Base-by-base conservation (phyloP, 2,888 invertebrate genomes). In the Barypeithes pellucidus region DNA sequence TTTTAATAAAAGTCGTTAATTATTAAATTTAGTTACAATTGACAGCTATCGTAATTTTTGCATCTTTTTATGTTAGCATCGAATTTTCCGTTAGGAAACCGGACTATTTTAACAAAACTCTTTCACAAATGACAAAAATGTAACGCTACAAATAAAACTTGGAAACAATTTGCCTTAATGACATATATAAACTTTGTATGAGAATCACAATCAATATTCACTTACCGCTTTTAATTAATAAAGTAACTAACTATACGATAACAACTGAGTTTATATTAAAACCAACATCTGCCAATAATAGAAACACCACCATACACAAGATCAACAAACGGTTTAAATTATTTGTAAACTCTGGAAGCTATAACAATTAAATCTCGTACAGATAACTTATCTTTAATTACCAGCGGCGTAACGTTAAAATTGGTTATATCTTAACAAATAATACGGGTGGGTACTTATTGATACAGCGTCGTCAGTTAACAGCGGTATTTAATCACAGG, bases 341-440 rank as follows among this genome's bases (percentile, higher is more conserved):
- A 41, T 59, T 61, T 62, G 52, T 72, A 52, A 73, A 73, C 67
- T 43, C 67, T 65, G 63, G 68, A 73, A 60, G 73, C 50, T 62
- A 29, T 29, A 47, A 69, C 69, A 66, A 73, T 73, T 69, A 73
- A 73, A 69, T 73, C 69, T 69, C 45, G 16, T 18, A 52, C 60
- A 73, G 73, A 73, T 73, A 73, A 69, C 60, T 60, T 69, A 72
- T 72, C 67, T 73, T 39, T 60, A 24, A 47, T 39, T 59, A 41
- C 16, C 73, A 69, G 69, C 52, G 69, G 73, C 67, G 72, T 67
- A 9, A n/a, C 66, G 12, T 39, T 47, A 16, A 43, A 14, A 43
- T 16, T 43, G 3, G 43, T 43, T 67, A 36, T 59, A 50, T 22
- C 29, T 29, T 29, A 29, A 29, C 7, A 29, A 29, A 9, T 29